A percentile compares a stretch with the other conserved stretches of the same genome.
phyloP scores from a whole-genome alignment of 2,113 vertebrate genomes.

The Cynocephalus volans region DNA sequence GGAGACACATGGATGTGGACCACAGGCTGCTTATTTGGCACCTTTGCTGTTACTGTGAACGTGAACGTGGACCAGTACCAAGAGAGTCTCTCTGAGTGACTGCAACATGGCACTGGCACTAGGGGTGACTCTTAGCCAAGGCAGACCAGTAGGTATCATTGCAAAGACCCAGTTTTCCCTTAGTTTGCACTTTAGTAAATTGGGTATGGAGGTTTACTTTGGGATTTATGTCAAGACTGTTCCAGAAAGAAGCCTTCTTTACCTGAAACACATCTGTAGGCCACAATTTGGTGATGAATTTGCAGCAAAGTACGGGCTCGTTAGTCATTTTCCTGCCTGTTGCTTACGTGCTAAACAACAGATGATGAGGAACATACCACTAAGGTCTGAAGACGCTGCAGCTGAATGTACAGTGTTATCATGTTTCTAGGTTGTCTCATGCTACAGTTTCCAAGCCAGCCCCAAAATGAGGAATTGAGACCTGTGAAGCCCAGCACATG shows the following conservation, averaged over 20 bases:
- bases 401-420: neutral
- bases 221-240: neutral
- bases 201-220: conserved; percentile 9
- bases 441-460: neutral
- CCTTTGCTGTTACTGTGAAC: conserved; percentile 77
- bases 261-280: neutral
- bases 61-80: conserved; percentile 65
- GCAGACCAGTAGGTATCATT: neutral
- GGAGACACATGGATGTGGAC: neutral
- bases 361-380: neutral
- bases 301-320: neutral
- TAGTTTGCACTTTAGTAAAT: conserved; percentile 80
- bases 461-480: neutral
- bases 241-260: conserved; percentile 49
- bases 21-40: conserved; percentile 11
- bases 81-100: conserved; percentile 66
- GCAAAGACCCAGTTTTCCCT: conserved; percentile 8
- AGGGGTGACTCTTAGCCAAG: neutral
- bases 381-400: neutral
- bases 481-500: neutral
- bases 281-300: neutral
- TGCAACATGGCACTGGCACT: conserved; percentile 69
- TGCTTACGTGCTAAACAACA: neutral
- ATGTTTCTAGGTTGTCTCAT: neutral
- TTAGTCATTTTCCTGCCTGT: neutral